phyloP scores from a whole-genome alignment of 2,888 invertebrate species.

The Volucella inflata region DNA sequence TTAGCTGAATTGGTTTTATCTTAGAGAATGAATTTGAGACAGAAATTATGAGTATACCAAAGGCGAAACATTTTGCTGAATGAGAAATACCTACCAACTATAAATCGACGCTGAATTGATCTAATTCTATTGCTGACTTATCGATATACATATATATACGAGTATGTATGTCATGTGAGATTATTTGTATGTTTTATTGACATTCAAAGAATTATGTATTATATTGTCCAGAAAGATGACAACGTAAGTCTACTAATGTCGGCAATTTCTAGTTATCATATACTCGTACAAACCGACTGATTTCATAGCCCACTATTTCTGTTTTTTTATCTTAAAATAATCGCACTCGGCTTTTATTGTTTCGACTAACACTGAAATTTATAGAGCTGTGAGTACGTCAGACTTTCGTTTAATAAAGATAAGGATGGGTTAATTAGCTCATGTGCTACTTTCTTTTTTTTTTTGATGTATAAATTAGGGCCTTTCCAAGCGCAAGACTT shows the following conservation, averaged over 20 bases:
- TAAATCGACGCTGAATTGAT: not conserved
- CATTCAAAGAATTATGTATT: too few species aligned
- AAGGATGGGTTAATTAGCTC: too few species aligned
- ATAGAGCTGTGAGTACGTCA: too few species aligned
- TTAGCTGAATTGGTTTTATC: conserved; percentile 47
- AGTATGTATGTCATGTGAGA: too few species aligned
- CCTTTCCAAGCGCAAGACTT: too few species aligned
- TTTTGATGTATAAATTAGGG: too few species aligned
- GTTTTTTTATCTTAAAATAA: not conserved
- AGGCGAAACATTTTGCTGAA: conserved; percentile 12
- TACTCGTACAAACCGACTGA: not conserved
- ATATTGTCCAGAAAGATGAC: not conserved
- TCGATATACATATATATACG: too few species aligned
- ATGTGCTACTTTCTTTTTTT: too few species aligned
- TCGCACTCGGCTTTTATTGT: conserved; percentile 1
- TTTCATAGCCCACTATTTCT: not conserved
- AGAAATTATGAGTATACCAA: not conserved
- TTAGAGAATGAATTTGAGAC: not conserved
- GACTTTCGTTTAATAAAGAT: too few species aligned
- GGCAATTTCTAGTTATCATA: not conserved
- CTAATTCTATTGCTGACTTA: not conserved
- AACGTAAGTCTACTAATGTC: not conserved
- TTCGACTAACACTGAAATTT: not conserved
- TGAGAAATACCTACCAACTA: not conserved
- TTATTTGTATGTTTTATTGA: too few species aligned